Evolutionary conservation across 2,113 vertebrate species (phyloP), one percentile per base, ranked within the genome.

Genomic region (Probosciger aterrimus): DNA sequence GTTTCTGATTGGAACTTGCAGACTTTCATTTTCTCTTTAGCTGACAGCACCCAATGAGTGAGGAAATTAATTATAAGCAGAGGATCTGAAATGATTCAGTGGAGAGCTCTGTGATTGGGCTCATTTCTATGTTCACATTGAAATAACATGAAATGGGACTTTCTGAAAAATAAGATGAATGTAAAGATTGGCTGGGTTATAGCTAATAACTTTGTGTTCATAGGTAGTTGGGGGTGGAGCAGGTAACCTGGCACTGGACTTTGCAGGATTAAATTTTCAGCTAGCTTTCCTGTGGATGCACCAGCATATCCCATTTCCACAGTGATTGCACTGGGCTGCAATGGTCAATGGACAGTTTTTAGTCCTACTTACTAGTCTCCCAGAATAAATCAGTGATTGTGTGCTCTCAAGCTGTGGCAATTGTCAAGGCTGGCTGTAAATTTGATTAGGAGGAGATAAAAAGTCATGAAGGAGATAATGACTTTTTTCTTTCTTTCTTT

Each of bases 11-110:
- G 63, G 57, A 84, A 85, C 69, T 92, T 96, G 59, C 46, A 96
- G 71, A 94, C 77, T 46, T 92, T 92, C 59, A 55, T 90, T 96
- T 88, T 90, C 82, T 88, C 57, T 67, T 95, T 86, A 93, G 49
- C 77, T 97, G 68, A 92, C 94, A 95, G 91, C 69, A 77, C n/a
- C 47, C 59, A 46, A 13, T 85, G 41, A 76, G 57, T 78, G 68
- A 9, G 64, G 22, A 65, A 89, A 84, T 73, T 92, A 94, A 94
- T 95, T 82, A 53, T 30, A 70, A 94, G 59, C 84, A 94, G 57
- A 92, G 71, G 79, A 93, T 73, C 74, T 78, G 64, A 95, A 96
- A 70, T 2, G 16, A 78, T 92, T 86, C 43, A 69, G 53, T 82
- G 55, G 49, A 71, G 70, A 83, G 20, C 24, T 53, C 35, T 79